Percentiles rank a stretch among this genome's conserved stretches.
Conservation (phyloP, 2,888 invertebrate genomes). For the Hypolimnas misippus region DNA sequence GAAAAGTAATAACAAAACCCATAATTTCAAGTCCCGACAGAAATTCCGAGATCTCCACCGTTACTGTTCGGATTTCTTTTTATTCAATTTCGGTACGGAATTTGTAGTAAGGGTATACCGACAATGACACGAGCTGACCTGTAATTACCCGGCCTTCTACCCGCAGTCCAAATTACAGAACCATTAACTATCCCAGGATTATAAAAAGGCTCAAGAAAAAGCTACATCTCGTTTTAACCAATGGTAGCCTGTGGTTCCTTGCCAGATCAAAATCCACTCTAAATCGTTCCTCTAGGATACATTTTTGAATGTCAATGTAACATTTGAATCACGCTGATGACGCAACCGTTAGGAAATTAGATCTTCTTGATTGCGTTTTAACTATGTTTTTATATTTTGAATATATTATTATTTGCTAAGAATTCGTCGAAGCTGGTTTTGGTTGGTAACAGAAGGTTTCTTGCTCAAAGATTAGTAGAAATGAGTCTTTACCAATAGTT, state of each 20-base stretch:
- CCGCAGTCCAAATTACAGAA: conserved; percentile 71
- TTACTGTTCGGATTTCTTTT: conserved; percentile 45
- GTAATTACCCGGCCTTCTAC: conserved; percentile 68
- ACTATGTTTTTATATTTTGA: conserved; percentile 30
- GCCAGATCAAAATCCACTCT: conserved; percentile 52
- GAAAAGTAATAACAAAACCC: conserved; percentile 12
- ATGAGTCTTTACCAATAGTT: background rate
- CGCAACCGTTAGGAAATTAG: conserved; percentile 43
- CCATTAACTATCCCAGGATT: conserved; percentile 76
- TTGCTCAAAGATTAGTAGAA: background rate
- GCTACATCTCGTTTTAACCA: conserved; percentile 62
- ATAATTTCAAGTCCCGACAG: conserved; percentile 30
- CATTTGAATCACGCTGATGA: conserved; percentile 40
- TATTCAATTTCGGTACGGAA: conserved; percentile 61
- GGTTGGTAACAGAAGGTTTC: background rate
- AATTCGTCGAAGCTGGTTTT: background rate
- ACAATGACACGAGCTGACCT: conserved; percentile 79
- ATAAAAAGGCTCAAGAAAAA: conserved; percentile 72
- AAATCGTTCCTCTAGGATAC: conserved; percentile 27
- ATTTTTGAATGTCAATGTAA: conserved; percentile 2
- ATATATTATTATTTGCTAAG: background rate
- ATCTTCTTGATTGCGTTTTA: conserved; percentile 42
- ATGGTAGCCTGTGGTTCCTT: conserved; percentile 51
- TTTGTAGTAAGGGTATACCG: conserved; percentile 69
- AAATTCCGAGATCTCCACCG: conserved; percentile 23